Conservation (phyloP, 2,888 invertebrate species). For the Pycnomerus fuliginosus region DNA sequence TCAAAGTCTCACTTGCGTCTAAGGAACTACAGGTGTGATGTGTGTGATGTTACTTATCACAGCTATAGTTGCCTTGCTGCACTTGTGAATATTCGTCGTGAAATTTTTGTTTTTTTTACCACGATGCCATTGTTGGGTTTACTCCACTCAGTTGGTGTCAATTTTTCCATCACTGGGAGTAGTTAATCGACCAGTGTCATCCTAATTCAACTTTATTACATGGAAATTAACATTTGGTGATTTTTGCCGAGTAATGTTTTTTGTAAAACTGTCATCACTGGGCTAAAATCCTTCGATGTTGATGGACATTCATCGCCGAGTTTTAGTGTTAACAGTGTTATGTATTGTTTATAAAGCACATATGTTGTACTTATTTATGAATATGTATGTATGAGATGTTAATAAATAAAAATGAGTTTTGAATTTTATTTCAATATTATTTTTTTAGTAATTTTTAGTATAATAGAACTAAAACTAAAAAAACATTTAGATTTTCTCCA, state of each 20-base stretch:
- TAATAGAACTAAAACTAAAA: too few relatives aligned
- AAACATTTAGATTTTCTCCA: too few relatives aligned
- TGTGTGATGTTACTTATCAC: constrained; percentile 47
- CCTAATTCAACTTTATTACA: too few relatives aligned
- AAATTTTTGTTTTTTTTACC: background rate
- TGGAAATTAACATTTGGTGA: constrained; percentile 31
- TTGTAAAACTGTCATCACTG: constrained; percentile 36
- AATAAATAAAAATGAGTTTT: too few relatives aligned
- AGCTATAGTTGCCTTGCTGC: constrained; percentile 49
- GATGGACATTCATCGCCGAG: constrained; percentile 5
- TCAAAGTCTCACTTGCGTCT: too few relatives aligned
- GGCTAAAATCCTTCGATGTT: constrained; percentile 43
- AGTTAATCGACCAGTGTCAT: constrained; percentile 6
- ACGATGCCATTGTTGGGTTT: constrained; percentile 7
- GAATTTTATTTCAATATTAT: too few relatives aligned
- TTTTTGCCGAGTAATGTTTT: constrained; percentile 34
- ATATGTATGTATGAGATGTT: too few relatives aligned
- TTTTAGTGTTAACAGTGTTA: too few relatives aligned
- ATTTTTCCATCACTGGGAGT: constrained; percentile 19
- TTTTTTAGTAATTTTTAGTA: too few relatives aligned
- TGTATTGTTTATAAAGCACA: too few relatives aligned
- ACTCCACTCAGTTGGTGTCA: constrained; percentile 13
- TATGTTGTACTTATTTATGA: too few relatives aligned
- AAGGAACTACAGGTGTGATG: constrained; percentile 53
- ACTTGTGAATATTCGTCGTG: constrained; percentile 11